Evolutionary conservation across 2,797 vertebrate species (phyloP), one percentile per base, ranked within the genome.

Genomic region (Limnodromus scolopaceus): DNA sequence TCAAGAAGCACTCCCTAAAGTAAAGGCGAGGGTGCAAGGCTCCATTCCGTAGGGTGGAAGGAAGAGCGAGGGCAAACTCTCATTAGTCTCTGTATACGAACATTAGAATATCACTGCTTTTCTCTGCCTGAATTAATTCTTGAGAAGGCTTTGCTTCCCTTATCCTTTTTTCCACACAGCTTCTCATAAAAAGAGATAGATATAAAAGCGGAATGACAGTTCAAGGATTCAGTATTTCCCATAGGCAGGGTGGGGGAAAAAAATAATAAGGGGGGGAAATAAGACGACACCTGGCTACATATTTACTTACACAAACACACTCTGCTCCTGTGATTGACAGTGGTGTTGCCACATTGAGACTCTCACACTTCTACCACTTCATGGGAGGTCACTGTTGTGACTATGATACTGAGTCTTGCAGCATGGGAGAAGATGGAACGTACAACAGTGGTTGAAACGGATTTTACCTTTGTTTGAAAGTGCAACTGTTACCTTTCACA

Each of bases 291-390:
- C 90, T 94, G 64, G 46, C 61, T 88, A 87, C 23, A 5, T 32
- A 71, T 75, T 81, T 65, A 84, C 41, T 83, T 79, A 72, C 68
- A 84, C 72, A 91, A 92, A 94, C 77, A 95, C 88, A 84, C 87
- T 89, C 71, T 91, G 72, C 88, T 87, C 96, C 93, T 96, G 87
- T 96, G 95, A 97, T 92, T 96, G 95, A 96, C 96, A 97, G 97
- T 84, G 88, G 91, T 94, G 80, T 53, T 93, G 95, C 93, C 65
- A 92, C 85, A 84, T 49, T 3, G 79, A 93, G 54, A 65, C 45
- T 82, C 43, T 88, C 65, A 58, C 23, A 91, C 41, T 87, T 65
- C 68, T n/a, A 82, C 94, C 55, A 64, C 77, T 60, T 82, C n/a
- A 78, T 32, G 15, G 43, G 72, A 70, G 25, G 87, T 77, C 70